These are phyloP conservation scores for Ectobius pallidus DNA, from an alignment of 2,888 invertebrate genomes.

Conservation along the genomic window DNA sequence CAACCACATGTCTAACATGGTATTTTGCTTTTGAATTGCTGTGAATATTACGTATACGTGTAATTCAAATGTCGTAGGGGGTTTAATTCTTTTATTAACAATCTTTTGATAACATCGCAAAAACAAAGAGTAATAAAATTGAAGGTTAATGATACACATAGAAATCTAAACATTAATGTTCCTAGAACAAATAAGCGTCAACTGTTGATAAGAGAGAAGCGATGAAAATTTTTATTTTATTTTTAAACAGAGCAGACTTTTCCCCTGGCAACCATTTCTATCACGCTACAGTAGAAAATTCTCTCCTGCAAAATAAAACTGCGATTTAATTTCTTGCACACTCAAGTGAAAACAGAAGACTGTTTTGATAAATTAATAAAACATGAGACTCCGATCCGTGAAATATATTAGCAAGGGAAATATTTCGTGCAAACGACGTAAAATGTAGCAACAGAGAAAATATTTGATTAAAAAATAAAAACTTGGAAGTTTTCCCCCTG, in stretches of 20 bases:
- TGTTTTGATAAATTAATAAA: constrained; percentile 42
- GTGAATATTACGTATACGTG: no score
- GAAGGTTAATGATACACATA: no score
- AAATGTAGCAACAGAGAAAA: neutral
- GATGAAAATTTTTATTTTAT: no score
- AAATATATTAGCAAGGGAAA: constrained; percentile 38
- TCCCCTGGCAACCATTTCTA: neutral
- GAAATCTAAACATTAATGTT: no score
- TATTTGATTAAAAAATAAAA: neutral
- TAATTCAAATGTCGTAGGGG: no score
- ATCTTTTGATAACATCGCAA: no score
- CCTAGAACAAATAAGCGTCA: no score
- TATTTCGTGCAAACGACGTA: constrained; percentile 8
- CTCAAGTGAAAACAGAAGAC: constrained; percentile 34
- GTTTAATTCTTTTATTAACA: no score
- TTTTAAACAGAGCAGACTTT: neutral
- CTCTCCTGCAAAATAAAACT: neutral
- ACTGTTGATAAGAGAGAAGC: no score
- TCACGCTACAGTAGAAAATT: neutral
- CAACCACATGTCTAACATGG: no score
- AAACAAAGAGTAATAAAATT: no score
- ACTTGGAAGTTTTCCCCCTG: neutral
- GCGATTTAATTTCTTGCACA: constrained; percentile 24
- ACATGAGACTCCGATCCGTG: constrained; percentile 36
- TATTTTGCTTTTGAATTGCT: no score